Conservation (phyloP, 2,797 vertebrate species). For the Setipinna tenuifilis region DNA sequence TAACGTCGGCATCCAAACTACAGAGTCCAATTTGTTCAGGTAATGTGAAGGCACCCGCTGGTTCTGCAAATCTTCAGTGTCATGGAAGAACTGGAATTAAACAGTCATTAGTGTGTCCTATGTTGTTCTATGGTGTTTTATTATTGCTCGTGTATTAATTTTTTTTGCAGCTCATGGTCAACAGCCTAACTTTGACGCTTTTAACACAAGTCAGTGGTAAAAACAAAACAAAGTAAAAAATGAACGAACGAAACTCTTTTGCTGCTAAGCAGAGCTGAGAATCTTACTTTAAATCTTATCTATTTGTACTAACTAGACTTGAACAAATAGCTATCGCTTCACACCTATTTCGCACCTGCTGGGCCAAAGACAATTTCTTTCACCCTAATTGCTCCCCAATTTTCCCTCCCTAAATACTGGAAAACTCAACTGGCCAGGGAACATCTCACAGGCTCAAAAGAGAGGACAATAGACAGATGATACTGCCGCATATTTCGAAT, state of each 20-base stretch:
- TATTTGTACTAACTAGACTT: not conserved
- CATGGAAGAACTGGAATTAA: not conserved
- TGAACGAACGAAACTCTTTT: constrained; percentile 46
- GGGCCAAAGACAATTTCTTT: not conserved
- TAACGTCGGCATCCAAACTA: not conserved
- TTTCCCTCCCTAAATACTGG: constrained; percentile 8
- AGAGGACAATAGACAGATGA: constrained; percentile 52
- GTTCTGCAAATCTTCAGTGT: too few species aligned
- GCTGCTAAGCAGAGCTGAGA: constrained; percentile 12
- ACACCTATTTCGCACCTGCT: constrained; percentile 26
- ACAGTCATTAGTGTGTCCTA: not conserved
- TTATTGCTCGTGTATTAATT: not conserved
- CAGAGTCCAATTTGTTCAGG: not conserved
- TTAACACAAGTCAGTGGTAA: not conserved
- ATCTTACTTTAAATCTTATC: not conserved
- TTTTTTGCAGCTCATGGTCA: not conserved
- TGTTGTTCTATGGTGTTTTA: not conserved
- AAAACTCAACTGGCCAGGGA: constrained; percentile 20
- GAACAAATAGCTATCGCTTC: constrained; percentile 13
- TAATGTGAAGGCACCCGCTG: not conserved
- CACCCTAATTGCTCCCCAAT: not conserved
- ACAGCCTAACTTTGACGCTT: not conserved
- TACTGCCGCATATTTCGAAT: constrained; percentile 53
- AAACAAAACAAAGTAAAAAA: constrained; percentile 39
- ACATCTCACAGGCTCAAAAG: not conserved